phyloP scores from a whole-genome alignment of 2,888 invertebrate genomes.

The Smittia aterrima region DNA sequence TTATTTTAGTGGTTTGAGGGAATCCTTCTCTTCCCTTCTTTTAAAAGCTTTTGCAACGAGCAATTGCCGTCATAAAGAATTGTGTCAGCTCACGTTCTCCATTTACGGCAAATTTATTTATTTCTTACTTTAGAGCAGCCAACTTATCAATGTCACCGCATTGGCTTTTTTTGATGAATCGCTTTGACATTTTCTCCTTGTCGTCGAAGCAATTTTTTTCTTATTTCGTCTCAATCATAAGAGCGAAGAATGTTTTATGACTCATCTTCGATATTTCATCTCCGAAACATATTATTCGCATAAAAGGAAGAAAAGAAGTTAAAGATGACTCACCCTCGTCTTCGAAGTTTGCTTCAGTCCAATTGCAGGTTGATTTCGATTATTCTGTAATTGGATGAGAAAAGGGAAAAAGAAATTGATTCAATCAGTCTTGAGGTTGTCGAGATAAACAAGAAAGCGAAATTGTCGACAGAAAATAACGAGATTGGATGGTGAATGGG shows the following conservation, averaged over 20 bases:
- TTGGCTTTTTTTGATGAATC: constrained; percentile 5
- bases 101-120: too few species aligned
- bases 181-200: background rate
- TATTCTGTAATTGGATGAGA: constrained; percentile 59
- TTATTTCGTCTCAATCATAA: background rate
- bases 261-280: background rate
- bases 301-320: background rate
- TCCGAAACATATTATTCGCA: background rate
- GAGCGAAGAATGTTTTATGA: constrained; percentile 3
- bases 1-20: too few species aligned
- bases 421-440: background rate
- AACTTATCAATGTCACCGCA: background rate
- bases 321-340: constrained; percentile 60
- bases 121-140: too few species aligned
- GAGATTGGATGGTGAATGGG: too few species aligned
- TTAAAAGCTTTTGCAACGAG: too few species aligned
- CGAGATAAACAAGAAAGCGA: too few species aligned
- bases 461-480: too few species aligned
- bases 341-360: constrained; percentile 67
- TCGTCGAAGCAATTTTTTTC: background rate
- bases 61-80: too few species aligned
- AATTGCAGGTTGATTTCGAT: constrained; percentile 66
- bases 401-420: constrained; percentile 19
- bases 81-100: too few species aligned
- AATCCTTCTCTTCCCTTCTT: too few species aligned